Evolutionary conservation across 2,797 vertebrate species (phyloP), one percentile per base, ranked within the genome.

Genomic region (Dipus sagitta): DNA sequence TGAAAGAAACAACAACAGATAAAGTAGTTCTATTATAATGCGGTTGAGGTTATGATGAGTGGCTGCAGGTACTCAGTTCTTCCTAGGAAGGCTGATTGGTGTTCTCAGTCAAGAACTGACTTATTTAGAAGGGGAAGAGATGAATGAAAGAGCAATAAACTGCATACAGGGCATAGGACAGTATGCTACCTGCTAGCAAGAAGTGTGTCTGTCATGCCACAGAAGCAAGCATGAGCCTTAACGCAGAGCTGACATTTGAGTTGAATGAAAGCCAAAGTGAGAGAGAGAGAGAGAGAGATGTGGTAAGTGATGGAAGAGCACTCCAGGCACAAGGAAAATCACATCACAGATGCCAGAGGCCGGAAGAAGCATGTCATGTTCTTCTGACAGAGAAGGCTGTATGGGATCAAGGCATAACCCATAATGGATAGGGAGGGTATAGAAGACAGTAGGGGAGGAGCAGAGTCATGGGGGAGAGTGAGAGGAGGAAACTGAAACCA

Each of bases 61-160:
- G 28, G 77, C 14, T 20, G 1, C 28, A 65, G 30, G 9, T n/a
- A 34, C 60, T 89, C 6, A 23, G 67, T 79, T 64, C 65, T 88
- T 85, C 28, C 84, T 76, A 77, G 58, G 77, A 91, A 84, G 75
- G 64, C 94, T 64, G 42, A 28, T 65, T 60, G 67, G 21, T 82
- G 81, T 76, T 79, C 74, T 81, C 89, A n/a, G 11, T 68, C 65
- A 85, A 93, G 71, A 92, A 62, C 30, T 47, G 30, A 60, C 34
- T 74, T 81, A 52, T 67, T 23, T 64, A 83, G 79, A 62, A 32
- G 11, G 21, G 54, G 23, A 30, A 65, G 13, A 72, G 28, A 58
- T 38, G 24, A 67, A 18, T 34, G 28, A 52, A 81, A 67, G 54
- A 80, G 52, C 47, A 77, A n/a, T 15, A 65, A 82, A 54, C 3